Evolutionary conservation across 2,888 invertebrate genomes (phyloP).

Genomic region (Campoplex nolae): DNA sequence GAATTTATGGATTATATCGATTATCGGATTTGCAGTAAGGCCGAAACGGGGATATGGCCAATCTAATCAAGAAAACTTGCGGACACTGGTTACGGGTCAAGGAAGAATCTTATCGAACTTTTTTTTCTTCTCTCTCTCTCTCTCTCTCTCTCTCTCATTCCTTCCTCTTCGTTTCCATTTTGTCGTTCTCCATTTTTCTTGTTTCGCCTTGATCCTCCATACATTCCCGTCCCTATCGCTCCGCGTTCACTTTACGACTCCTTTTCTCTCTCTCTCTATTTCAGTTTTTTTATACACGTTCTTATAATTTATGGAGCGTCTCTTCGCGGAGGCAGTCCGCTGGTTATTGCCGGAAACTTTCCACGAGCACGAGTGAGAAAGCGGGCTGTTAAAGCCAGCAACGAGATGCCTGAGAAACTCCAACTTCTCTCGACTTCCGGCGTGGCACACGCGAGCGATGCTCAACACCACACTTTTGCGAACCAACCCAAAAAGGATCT

Average conservation of each 20-base stretch:
- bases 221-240: background rate
- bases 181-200: slow-evolving; percentile 12
- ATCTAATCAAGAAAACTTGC: slow-evolving; percentile 60
- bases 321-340: slow-evolving; percentile 16
- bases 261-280: slow-evolving; percentile 39
- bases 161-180: background rate
- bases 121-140: slow-evolving; percentile 32
- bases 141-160: slow-evolving; percentile 22
- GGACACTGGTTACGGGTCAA: slow-evolving; percentile 57
- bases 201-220: slow-evolving; percentile 22
- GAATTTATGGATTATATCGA: slow-evolving; percentile 62
- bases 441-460: slow-evolving; percentile 5
- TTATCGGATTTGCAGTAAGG: slow-evolving; percentile 36
- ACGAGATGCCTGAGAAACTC: slow-evolving; percentile 19
- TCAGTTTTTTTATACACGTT: slow-evolving; percentile 49
- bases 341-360: slow-evolving; percentile 56
- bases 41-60: slow-evolving; percentile 1
- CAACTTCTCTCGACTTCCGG: slow-evolving; percentile 27
- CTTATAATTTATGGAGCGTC: slow-evolving; percentile 66
- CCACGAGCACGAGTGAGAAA: slow-evolving; percentile 24
- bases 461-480: slow-evolving; percentile 20
- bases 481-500: background rate
- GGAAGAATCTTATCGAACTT: slow-evolving; percentile 57
- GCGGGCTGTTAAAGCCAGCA: slow-evolving; percentile 34
- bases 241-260: slow-evolving; percentile 47